Evolutionary conservation across 2,888 invertebrate species (phyloP), one percentile per base, ranked within the genome.

Genomic region (Volucella inflata): DNA sequence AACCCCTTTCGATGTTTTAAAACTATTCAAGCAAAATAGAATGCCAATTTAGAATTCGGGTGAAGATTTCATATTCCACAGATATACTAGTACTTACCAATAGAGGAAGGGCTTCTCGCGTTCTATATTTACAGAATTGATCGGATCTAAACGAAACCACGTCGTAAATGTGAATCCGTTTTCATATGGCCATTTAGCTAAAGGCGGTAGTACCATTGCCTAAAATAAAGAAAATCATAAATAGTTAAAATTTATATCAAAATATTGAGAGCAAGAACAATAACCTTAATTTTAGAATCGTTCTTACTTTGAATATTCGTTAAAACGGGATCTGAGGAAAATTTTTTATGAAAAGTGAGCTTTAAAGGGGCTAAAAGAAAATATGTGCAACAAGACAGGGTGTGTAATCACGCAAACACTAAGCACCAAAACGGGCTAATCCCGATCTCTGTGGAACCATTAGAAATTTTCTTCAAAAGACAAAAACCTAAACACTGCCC

Each of bases 101-200:
- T 98, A 99, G 88, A 99, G 95, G 93, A 98, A 99, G 48, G 99
- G 99, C 93, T 98, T 98, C 93, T 99, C 99, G 89, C 98, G 94
- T 93, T 99, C 99, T 91, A 99, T 99, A 94, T 98, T 98, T 92
- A 98, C 98, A 80, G 98, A 98, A 94, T 98, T 98, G 93, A 98
- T 97, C 90, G 98, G 98, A 94, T 99, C 99, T 91, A 99, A 94
- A 87, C 99, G 95, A 93, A 99, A 98, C 99, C 99, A 99, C 89
- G 99, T 99, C 89, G 98, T 98, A 93, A 99, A 99, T 70, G 99
- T 99, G 95, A 99, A 99, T 80, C 99, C 99, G 93, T 96, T 98
- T 93, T 99, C 99, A 93, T 99, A 97, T 46, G 99, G 99, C 99
- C 99, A 99, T 92, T 97, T 96, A 87, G 98, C 97, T 91, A 99